A percentile compares a stretch with the other conserved stretches of the same genome.
Evolutionary conservation across 1,140 invertebrate species (phyloP).

Genomic region (Brachionus manjavacas): DNA sequence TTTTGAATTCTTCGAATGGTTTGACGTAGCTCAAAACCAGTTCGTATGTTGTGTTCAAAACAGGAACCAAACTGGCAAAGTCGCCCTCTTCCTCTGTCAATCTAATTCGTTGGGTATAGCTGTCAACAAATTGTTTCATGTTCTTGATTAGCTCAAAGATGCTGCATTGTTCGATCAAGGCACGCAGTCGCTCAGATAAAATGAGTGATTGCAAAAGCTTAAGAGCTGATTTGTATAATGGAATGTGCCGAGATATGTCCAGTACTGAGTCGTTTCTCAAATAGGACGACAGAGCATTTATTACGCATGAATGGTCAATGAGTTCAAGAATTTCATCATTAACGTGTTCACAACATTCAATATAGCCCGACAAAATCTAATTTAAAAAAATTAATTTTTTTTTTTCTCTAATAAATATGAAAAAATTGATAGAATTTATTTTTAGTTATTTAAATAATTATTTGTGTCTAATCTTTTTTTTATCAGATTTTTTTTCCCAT

Average conservation of each 20-base stretch:
- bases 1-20: constrained; percentile 25
- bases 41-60: constrained; percentile 28
- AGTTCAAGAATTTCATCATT: constrained; percentile 65
- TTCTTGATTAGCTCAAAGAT: constrained; percentile 65
- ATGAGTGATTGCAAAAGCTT: constrained; percentile 74
- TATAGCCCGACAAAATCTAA: constrained; percentile 25
- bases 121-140: constrained; percentile 84
- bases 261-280: constrained; percentile 87
- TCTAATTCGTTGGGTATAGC: constrained; percentile 76
- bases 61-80: constrained; percentile 22
- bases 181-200: constrained; percentile 65
- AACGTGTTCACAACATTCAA: not conserved
- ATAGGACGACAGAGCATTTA: constrained; percentile 82
- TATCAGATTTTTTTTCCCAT: no score
- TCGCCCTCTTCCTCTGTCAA: constrained; percentile 56
- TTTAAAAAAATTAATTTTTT: not conserved
- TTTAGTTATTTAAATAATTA: no score
- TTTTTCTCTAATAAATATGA: not conserved
- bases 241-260: constrained; percentile 88
- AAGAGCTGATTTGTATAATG: constrained; percentile 77
- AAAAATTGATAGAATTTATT: not conserved
- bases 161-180: constrained; percentile 64
- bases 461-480: no score
- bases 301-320: constrained; percentile 72
- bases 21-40: not conserved